Percentiles rank a stretch among this genome's conserved stretches.
Evolutionary conservation across 23 tunicate genomes (phyloP).

Genomic region (Oikopleura dioica): DNA sequence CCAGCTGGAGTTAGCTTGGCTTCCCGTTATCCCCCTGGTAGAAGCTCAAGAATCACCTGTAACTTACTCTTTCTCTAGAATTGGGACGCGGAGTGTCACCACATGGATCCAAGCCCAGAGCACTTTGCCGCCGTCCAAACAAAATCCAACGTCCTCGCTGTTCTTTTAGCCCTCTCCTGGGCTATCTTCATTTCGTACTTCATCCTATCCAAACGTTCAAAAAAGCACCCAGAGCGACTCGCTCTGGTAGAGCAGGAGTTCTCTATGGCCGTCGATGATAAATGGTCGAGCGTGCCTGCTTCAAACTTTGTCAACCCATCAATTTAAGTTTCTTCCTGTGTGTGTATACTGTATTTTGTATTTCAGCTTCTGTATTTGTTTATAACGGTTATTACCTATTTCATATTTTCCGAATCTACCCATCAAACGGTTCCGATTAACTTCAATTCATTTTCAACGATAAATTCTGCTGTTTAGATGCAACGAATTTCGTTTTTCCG

Average conservation of each 20-base stretch:
- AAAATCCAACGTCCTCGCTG: not conserved
- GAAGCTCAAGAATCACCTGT: not conserved
- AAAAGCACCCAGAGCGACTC: not conserved
- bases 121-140: not conserved
- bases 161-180: not conserved
- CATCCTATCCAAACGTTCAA: not conserved
- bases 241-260: not conserved
- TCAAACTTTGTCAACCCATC: not conserved
- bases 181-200: not conserved
- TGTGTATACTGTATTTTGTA: not conserved
- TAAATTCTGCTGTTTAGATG: too few species aligned
- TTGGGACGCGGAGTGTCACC: not conserved
- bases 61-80: not conserved
- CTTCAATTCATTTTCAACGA: too few species aligned
- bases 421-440: too few species aligned
- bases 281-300: not conserved
- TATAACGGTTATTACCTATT: too few species aligned
- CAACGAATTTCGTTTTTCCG: too few species aligned
- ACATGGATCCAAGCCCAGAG: constrained; percentile 7
- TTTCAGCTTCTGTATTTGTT: not conserved
- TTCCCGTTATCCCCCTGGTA: not conserved
- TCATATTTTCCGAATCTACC: too few species aligned
- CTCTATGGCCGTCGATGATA: not conserved
- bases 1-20: not conserved
- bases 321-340: not conserved